Evolutionary conservation across 2,888 invertebrate genomes (phyloP), one percentile per base, ranked within the genome.

Genomic region (Orgyia antiqua): DNA sequence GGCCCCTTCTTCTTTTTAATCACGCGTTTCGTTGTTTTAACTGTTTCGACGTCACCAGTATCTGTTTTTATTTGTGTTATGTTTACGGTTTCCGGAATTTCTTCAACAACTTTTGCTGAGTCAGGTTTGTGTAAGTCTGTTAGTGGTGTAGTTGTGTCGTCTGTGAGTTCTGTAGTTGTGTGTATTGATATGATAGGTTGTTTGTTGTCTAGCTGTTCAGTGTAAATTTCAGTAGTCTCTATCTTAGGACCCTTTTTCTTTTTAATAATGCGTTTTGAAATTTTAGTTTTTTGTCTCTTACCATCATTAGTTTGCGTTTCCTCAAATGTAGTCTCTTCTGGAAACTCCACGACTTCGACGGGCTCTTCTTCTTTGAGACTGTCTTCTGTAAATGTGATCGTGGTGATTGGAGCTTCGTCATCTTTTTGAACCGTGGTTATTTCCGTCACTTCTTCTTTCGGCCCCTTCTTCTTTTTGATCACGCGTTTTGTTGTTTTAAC

Each of bases 1-100:
- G 43, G 20, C n/a, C 20, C 20, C 9, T 20, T 20, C 2, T 20
- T 20, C 4, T n/a, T 20, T n/a, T 20, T 20, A 2, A 20, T 20
- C 2, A 19, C 7, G 19, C 19, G 3, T 10, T 23, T 10, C 2
- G 6, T 25, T 2, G 25, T 25, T 9, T 25, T 25, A n/a, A 25
- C 25, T 3, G 8, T 13, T 13, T 25, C 9, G 1, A 13, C 8
- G 3, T 25, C 25, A n/a, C 25, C 25, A 4, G 5, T 8, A 2
- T 19, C 19, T 2, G 19, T 25, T 9, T 3, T 2, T 13, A 25
- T n/a, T 25, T 25, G 13, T 7, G 25, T 13, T 19, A 19, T 7
- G 6, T 5, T 6, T n/a, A 19, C 19, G 2, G 19, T 19, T 19
- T 3, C 19, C 4, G 19, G 20, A 2, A 20, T 2, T n/a, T 20